Percentiles rank a stretch among this genome's conserved stretches.
phyloP scores from a whole-genome alignment of 2,797 vertebrate species.

The Clarias fuscus region DNA sequence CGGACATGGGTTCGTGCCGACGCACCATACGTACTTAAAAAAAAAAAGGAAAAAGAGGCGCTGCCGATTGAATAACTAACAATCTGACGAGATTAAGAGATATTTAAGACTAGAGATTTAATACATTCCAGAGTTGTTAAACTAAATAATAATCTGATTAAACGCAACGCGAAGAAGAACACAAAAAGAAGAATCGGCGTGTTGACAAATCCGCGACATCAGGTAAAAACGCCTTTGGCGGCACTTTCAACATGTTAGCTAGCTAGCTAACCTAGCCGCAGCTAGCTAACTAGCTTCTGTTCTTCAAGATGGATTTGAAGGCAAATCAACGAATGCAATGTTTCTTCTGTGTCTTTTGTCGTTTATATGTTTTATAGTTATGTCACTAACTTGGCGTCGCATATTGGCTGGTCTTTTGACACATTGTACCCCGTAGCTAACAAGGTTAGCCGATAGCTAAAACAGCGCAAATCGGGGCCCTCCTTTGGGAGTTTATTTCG shows the following conservation, averaged over 20 bases:
- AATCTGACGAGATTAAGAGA: conserved; percentile 15
- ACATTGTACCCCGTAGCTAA: conserved; percentile 5
- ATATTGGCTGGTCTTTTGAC: conserved; percentile 36
- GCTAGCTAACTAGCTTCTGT: conserved; percentile 58
- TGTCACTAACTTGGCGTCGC: conserved; percentile 51
- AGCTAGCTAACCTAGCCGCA: conserved; percentile 30
- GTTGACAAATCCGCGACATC: conserved; percentile 63
- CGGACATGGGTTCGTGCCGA: conserved; percentile 50
- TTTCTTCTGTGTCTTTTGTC: conserved; percentile 49
- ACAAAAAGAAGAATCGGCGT: conserved; percentile 41
- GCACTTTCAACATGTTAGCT: conserved; percentile 64
- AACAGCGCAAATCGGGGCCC: neutral
- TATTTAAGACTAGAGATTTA: neutral
- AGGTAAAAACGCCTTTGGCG: conserved; percentile 74
- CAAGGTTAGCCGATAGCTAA: conserved; percentile 29
- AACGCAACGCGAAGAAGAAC: neutral
- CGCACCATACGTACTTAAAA: conserved; percentile 29
- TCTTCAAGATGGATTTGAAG: conserved; percentile 5
- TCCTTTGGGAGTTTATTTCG: neutral
- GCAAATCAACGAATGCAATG: conserved; percentile 28
- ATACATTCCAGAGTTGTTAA: neutral
- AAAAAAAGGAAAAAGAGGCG: conserved; percentile 24
- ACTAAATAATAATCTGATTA: neutral
- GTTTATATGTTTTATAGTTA: conserved; percentile 47
- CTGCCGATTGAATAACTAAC: conserved; percentile 41